These are phyloP conservation scores for Clostera curtula DNA, from an alignment of 2,888 invertebrate genomes.

Conservation along the genomic window DNA sequence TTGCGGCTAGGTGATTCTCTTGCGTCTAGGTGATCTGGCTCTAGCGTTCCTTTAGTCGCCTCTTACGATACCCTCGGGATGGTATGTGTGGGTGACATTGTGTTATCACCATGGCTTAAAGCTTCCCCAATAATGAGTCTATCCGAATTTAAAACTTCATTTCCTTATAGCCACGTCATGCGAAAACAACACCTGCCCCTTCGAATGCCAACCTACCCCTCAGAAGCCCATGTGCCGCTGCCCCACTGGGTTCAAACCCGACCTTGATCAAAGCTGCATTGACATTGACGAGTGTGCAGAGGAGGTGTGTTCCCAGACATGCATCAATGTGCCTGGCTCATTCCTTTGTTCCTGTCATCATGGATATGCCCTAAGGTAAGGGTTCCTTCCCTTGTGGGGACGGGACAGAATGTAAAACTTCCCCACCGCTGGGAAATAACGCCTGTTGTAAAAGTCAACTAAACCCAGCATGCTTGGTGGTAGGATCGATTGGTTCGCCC, in stretches of 20 bases:
- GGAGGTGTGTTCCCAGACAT: constrained; percentile 79
- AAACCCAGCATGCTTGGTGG: too few species aligned
- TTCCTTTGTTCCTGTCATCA: constrained; percentile 76
- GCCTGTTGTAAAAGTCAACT: too few species aligned
- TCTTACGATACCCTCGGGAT: too few species aligned
- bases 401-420: not conserved
- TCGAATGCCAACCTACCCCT: constrained; percentile 78
- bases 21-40: too few species aligned
- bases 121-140: too few species aligned
- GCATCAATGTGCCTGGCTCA: constrained; percentile 71
- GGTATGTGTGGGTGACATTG: too few species aligned
- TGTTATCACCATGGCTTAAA: too few species aligned
- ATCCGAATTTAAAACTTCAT: not conserved
- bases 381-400: constrained; percentile 5
- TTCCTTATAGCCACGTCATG: constrained; percentile 25
- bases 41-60: too few species aligned
- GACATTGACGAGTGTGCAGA: constrained; percentile 83
- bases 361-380: constrained; percentile 73
- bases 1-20: too few species aligned
- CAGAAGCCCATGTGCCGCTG: constrained; percentile 80
- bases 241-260: constrained; percentile 71
- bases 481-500: too few species aligned
- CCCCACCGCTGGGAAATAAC: too few species aligned
- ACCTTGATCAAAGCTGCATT: constrained; percentile 74
- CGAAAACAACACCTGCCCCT: constrained; percentile 34